Evolutionary conservation across 2,797 vertebrate genomes (phyloP), one percentile per base, ranked within the genome.

Genomic region (Lindbergichthys nudifrons): DNA sequence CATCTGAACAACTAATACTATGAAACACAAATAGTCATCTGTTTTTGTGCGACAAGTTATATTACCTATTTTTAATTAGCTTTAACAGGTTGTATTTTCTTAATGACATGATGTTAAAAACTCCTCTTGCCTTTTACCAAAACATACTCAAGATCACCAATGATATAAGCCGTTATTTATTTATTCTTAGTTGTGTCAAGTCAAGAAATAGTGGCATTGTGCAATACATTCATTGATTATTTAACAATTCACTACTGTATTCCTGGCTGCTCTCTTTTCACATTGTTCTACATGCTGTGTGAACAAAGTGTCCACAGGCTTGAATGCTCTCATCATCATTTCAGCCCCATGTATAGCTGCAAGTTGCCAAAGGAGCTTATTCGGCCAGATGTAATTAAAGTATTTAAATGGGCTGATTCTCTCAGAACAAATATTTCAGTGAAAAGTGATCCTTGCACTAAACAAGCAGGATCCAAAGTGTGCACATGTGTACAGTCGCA

Each of bases 361-460:
- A 57, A 23, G 47, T 56, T 51, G n/a, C 23, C 65, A 65, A 2
- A 18, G 42, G 23, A 50, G 41, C 50, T 47, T 10, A 14, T 65
- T 67, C 61, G 66, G 41, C 42, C 65, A 39, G 61, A 52, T 73
- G 60, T 63, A 45, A 66, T 62, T 65, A 57, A 65, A 56, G 3
- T 15, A 39, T 48, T 77, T 70, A 64, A 41, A 66, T 73, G 66
- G 51, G 65, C 51, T 36, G 46, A 59, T 67, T 64, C 57, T 18
- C 23, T 21, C 19, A 26, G 15, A 77, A 74, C 73, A 50, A 21
- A 1, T 48, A 0, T 50, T 50, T 19, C 8, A 9, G 32, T 36
- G 32, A 9, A 36, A 36, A 36, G 32, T 36, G 18, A 46, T 21
- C 21, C 21, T 21, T 21, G 21, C 21, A 26, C 3, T 26, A 26